Percentiles rank a stretch among this genome's conserved stretches.
phyloP scores from a whole-genome alignment of 2,888 invertebrate species.

The Pristionchus arcanus region DNA sequence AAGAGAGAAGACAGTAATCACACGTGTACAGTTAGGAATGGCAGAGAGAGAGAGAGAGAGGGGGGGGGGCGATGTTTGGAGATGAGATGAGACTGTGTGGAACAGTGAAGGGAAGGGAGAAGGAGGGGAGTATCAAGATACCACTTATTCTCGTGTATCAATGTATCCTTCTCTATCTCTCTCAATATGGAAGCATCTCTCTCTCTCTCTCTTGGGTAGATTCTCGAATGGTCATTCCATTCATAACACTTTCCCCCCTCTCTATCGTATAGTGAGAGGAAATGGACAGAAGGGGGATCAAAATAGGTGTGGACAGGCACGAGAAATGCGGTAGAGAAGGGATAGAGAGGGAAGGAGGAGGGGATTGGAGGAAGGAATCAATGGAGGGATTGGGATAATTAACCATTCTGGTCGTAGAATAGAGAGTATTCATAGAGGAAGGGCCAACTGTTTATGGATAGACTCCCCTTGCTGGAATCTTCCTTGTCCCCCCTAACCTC shows the following conservation, averaged over 20 bases:
- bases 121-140: background rate
- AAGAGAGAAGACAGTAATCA: background rate
- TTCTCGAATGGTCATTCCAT: conserved; percentile 44
- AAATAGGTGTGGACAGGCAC: conserved; percentile 34
- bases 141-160: background rate
- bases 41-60: background rate
- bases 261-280: conserved; percentile 27
- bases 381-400: conserved; percentile 43
- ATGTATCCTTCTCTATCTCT: background rate
- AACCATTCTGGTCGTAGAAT: background rate
- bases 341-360: background rate
- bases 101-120: background rate
- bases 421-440: background rate
- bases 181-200: conserved; percentile 2
- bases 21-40: conserved; percentile 28
- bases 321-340: conserved; percentile 39
- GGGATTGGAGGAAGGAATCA: background rate
- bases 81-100: conserved; percentile 1
- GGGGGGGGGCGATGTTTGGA: background rate
- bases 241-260: conserved; percentile 31
- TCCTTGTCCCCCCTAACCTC: background rate
- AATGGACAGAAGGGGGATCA: conserved; percentile 20
- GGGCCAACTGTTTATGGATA: background rate
- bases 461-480: background rate
- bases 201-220: background rate